Evolutionary conservation across 2,888 invertebrate genomes (phyloP).

Genomic region (Ferdinandea cuprea): DNA sequence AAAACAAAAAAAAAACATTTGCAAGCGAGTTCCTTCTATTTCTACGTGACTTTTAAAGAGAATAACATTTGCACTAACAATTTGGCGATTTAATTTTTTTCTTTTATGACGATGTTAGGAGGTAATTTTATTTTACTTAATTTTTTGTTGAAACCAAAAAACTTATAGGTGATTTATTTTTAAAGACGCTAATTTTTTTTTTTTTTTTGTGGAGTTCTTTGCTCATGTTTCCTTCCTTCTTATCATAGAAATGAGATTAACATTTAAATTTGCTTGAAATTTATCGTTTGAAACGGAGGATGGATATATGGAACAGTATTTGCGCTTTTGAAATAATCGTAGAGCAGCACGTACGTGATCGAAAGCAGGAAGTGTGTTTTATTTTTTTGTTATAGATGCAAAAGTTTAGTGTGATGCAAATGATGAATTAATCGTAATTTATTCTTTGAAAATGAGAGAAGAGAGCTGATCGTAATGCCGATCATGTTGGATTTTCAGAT

Average conservation of each 20-base stretch:
- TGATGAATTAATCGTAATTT: background rate
- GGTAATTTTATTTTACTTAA: too few relatives aligned
- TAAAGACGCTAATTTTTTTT: background rate
- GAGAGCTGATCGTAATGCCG: background rate
- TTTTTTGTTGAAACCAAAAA: background rate
- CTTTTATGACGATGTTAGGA: background rate
- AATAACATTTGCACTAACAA: background rate
- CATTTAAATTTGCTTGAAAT: slow-evolving; percentile 2
- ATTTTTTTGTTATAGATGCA: background rate
- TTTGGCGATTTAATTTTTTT: slow-evolving; percentile 1
- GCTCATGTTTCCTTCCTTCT: slow-evolving; percentile 2
- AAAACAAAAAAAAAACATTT: too few relatives aligned
- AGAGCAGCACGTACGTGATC: slow-evolving; percentile 4
- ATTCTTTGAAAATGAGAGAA: background rate
- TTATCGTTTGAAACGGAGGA: background rate
- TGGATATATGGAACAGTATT: background rate
- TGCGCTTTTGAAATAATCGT: background rate
- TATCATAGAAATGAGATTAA: slow-evolving; percentile 6
- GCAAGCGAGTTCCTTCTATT: slow-evolving; percentile 6
- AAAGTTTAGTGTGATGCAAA: background rate
- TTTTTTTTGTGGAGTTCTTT: background rate
- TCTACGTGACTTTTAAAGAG: slow-evolving; percentile 9
- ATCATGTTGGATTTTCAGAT: background rate
- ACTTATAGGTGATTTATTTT: background rate
- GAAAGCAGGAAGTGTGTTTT: slow-evolving; percentile 12